These are phyloP conservation scores for Scelioninae gen. 2 DNA, from an alignment of 2,888 invertebrate species.

Conservation along the genomic window DNA sequence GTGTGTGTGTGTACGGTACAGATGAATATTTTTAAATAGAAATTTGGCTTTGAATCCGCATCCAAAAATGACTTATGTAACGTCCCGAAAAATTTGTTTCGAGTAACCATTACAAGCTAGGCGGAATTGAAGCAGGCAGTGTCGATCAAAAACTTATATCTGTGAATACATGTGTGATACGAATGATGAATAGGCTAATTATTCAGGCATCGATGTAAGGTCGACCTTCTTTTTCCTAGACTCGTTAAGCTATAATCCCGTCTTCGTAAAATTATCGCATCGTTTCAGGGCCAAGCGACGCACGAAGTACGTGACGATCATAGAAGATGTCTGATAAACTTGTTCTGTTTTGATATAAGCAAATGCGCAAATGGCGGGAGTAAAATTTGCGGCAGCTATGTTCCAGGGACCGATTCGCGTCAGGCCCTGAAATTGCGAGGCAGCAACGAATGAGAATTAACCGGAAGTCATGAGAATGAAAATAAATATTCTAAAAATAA, in stretches of 20 bases:
- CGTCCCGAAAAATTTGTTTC: too few species aligned
- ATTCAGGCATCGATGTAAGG: conserved; percentile 36
- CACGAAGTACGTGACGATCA: conserved; percentile 34
- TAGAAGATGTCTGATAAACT: conserved; percentile 23
- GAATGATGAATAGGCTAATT: conserved; percentile 46
- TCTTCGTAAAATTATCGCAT: conserved; percentile 26
- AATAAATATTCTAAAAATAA: too few species aligned
- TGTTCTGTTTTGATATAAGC: conserved; percentile 8
- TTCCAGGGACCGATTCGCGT: background rate
- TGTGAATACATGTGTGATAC: conserved; percentile 37
- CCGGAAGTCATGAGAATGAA: too few species aligned
- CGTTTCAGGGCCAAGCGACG: conserved; percentile 29
- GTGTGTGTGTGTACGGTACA: too few species aligned
- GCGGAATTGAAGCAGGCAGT: conserved; percentile 25
- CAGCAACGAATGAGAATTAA: too few species aligned
- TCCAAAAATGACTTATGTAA: too few species aligned
- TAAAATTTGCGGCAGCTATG: background rate
- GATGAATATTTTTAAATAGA: too few species aligned
- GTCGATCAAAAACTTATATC: conserved; percentile 17
- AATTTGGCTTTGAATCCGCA: too few species aligned
- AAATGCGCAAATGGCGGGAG: background rate
- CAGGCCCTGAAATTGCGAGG: too few species aligned
- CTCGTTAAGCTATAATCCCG: conserved; percentile 8
- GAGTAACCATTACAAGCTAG: too few species aligned
- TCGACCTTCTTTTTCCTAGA: conserved; percentile 24